Percentiles rank a stretch among this genome's conserved stretches.
phyloP scores from a whole-genome alignment of 2,113 vertebrate genomes.

The Mormyrus iriodes region DNA sequence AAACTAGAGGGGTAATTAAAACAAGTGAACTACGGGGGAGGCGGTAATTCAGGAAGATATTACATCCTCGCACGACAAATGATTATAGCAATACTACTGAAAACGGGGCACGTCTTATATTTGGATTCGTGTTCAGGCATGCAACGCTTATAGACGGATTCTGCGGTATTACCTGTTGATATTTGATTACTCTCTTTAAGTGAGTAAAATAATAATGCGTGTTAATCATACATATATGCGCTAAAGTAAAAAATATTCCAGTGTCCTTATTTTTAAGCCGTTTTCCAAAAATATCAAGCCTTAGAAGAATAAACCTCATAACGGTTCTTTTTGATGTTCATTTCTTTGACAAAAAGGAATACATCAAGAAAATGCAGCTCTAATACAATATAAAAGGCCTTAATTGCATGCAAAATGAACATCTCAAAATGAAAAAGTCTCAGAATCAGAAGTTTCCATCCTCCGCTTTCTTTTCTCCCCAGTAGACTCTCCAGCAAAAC shows the following conservation, averaged over 20 bases:
- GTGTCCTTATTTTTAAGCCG: neutral
- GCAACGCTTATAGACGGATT: neutral
- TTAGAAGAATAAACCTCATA: neutral
- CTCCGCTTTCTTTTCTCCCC: neutral
- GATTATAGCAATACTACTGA: neutral
- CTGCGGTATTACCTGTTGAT: neutral
- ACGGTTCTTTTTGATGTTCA: neutral
- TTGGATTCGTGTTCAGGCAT: neutral
- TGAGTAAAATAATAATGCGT: neutral
- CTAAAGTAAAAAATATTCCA: neutral
- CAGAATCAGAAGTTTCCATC: neutral
- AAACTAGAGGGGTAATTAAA: constrained; percentile 21
- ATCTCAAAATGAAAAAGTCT: neutral
- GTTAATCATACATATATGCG: neutral
- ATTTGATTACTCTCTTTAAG: neutral
- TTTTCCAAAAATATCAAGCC: neutral
- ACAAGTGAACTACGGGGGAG: neutral
- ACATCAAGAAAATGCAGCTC: neutral
- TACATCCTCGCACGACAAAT: neutral
- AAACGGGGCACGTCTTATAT: neutral
- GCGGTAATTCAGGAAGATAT: neutral
- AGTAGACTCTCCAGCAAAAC: neutral
- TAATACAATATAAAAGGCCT: neutral
- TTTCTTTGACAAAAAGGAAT: neutral
- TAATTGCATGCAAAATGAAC: neutral